phyloP scores from a whole-genome alignment of 2,797 vertebrate species.

The Eulemur albifrons region DNA sequence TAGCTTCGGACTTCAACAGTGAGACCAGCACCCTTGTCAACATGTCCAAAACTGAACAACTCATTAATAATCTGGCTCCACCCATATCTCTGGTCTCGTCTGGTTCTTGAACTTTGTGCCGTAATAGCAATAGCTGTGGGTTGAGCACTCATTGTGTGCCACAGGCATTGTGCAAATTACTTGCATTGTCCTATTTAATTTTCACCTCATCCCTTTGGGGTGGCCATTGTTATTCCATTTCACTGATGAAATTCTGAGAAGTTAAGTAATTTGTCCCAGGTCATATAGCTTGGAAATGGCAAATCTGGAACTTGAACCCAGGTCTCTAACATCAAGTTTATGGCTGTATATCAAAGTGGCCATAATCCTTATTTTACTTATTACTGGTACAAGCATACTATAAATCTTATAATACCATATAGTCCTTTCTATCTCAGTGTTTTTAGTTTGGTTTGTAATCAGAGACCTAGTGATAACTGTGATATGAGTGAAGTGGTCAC shows the following conservation, averaged over 20 bases:
- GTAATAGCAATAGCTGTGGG: neutral
- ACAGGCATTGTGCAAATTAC: neutral
- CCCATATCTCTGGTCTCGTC: neutral
- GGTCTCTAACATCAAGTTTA: neutral
- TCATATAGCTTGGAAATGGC: neutral
- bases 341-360: neutral
- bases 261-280: neutral
- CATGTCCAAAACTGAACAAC: neutral
- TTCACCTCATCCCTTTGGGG: neutral
- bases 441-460: neutral
- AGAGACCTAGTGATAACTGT: neutral
- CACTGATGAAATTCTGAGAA: conserved; percentile 8
- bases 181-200: neutral
- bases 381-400: neutral
- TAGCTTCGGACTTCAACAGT: neutral
- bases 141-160: neutral
- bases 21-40: neutral
- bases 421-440: neutral
- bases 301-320: neutral
- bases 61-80: neutral
- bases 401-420: neutral
- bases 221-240: conserved; percentile 16
- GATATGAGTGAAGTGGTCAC: neutral
- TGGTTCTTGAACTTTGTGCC: neutral
- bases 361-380: neutral